Base-by-base conservation (phyloP, 2,888 invertebrate genomes). In the Synanthedon andrenaeformis region DNA sequence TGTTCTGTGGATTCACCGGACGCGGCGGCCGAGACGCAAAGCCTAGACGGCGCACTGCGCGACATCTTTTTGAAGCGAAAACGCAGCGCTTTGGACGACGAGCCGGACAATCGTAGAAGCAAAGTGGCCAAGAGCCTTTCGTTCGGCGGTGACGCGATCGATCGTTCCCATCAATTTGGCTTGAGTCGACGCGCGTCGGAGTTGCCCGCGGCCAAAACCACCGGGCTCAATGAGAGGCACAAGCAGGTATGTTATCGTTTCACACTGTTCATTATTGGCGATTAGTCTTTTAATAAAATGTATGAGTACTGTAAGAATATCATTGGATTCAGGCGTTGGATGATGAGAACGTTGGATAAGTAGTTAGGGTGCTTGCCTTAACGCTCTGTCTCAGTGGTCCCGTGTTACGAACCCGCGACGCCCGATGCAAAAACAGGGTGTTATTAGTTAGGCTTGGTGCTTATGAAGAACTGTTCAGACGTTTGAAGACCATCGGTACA, bases 121-220 rank as follows among this genome's bases (percentile, higher is more conserved):
- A 91, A 91, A 65, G 78, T 90, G 54, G 78, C 88, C 0, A 87
- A 89, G 67, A 92, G 90, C 69, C 73, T 90, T 59, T 91, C 92
- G 0, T 89, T 90, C 51, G 90, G 91, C 41, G 82, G 87, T 0
- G 85, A 83, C 55, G 72, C 69, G 0, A 70, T 79, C 4, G 70
- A 68, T 4, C n/a, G 51, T 49, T 64, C 74, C n/a, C 70, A 76
- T 45, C 59, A 74, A 3, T 60, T 71, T 3, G 42, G 57, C 13
- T 63, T 87, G 53, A 67, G 70, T 55, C 76, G 89, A 12, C 72
- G 87, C 12, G 80, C 82, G 4, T 82, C 83, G 2, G 85, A 87
- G 59, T 69, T 78, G 42, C 68, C 75, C 2, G 60, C 74, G 10
- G 63, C 71, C 0, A 77, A 72, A 57, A 62, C 79, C 49, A 74